Evolutionary conservation across 2,113 vertebrate genomes (phyloP).

Genomic region (Lontra canadensis): DNA sequence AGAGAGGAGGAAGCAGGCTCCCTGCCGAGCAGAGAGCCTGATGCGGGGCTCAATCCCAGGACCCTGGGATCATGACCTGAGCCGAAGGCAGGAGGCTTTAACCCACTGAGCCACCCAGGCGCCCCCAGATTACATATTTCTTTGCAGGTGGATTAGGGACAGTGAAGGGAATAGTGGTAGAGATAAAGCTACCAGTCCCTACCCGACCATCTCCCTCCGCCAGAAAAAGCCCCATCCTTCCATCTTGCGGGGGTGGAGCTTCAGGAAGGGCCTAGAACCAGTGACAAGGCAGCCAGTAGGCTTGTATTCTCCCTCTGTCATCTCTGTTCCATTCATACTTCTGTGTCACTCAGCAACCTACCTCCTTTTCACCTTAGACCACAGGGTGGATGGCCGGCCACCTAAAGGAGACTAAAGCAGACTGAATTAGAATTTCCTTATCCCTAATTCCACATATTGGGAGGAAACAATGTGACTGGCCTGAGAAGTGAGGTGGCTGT

Average conservation of each 20-base stretch:
- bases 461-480: background rate
- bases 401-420: background rate
- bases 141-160: background rate
- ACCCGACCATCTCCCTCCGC: accelerated
- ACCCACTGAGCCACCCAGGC: no score
- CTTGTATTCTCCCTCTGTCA: background rate
- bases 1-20: no score
- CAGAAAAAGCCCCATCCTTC: no score
- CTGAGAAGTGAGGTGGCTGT: background rate
- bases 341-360: background rate
- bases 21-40: no score
- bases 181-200: background rate
- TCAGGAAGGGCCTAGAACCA: background rate
- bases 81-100: no score
- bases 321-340: background rate
- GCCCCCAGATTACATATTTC: background rate
- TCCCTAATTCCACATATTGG: background rate
- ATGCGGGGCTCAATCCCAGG: no score
- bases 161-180: background rate
- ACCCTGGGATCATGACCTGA: no score
- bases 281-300: no score
- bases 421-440: background rate
- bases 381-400: background rate
- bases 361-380: background rate
- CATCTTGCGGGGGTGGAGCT: background rate